Evolutionary conservation across 2,113 vertebrate genomes (phyloP).

Genomic region (Hypanus sabinus): DNA sequence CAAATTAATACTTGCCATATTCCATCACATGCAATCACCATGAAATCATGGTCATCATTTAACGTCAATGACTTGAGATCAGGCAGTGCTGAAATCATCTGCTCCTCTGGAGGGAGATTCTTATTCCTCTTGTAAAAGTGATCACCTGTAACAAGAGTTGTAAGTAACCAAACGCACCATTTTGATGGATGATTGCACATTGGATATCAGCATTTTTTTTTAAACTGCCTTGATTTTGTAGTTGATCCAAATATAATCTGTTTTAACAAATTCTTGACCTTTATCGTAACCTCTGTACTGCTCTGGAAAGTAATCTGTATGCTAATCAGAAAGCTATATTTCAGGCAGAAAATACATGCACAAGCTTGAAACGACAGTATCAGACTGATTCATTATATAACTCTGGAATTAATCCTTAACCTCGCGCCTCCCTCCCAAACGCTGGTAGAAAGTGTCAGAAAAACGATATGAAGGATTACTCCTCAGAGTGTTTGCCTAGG

Average conservation of each 20-base stretch:
- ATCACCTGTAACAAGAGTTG: conserved; percentile 63
- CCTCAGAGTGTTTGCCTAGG: background rate
- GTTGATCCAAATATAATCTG: background rate
- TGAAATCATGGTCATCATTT: conserved; percentile 88
- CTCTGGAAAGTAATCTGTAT: background rate
- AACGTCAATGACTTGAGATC: conserved; percentile 92
- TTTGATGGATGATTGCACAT: background rate
- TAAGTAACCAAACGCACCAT: background rate
- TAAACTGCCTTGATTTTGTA: background rate
- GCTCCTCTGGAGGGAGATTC: conserved; percentile 82
- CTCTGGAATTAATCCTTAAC: too few relatives aligned
- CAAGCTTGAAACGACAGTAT: background rate
- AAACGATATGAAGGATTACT: background rate
- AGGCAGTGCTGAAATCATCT: conserved; percentile 95
- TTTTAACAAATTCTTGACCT: background rate
- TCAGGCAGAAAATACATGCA: background rate
- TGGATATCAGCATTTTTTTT: background rate
- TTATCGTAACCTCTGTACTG: too few relatives aligned
- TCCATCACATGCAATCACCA: conserved; percentile 96
- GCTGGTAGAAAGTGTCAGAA: background rate
- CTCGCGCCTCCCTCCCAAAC: background rate
- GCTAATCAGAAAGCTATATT: background rate
- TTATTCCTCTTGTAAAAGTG: conserved; percentile 98
- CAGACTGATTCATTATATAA: background rate
- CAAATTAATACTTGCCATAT: conserved; percentile 71